A percentile compares a stretch with the other conserved stretches of the same genome.
These are phyloP conservation scores for Drosophila teissieri DNA, from an alignment of 1,140 invertebrate genomes.

Conservation along the genomic window DNA sequence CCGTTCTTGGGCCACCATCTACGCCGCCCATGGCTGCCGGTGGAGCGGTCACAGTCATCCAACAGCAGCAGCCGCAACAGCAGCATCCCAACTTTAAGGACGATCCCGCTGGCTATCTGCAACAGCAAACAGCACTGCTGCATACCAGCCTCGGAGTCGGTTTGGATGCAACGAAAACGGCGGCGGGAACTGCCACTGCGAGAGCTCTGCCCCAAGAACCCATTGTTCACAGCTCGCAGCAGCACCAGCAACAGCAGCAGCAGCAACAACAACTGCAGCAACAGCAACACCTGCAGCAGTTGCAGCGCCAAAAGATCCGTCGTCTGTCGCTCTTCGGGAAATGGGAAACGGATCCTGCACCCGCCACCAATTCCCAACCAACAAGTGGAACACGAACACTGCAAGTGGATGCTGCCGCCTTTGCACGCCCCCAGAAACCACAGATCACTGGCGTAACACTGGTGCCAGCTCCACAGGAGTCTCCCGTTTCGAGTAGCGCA, in stretches of 20 bases:
- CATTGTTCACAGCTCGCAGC: constrained; percentile 60
- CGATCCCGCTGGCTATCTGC: constrained; percentile 94
- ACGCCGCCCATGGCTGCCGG: constrained; percentile 2
- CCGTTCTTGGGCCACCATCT: constrained; percentile 9
- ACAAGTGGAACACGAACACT: constrained; percentile 10
- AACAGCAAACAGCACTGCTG: constrained; percentile 92
- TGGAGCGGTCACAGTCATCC: constrained; percentile 4
- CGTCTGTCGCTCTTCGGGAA: constrained; percentile 59
- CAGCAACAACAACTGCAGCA: constrained; percentile 40
- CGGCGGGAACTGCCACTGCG: constrained; percentile 20
- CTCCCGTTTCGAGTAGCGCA: constrained; percentile 80
- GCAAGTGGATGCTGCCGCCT: constrained; percentile 51
- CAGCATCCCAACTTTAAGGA: constrained; percentile 91
- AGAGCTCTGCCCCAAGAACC: constrained; percentile 53
- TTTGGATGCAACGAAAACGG: constrained; percentile 42
- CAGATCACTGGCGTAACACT: constrained; percentile 59
- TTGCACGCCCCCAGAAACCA: constrained; percentile 60
- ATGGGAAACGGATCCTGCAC: constrained; percentile 56
- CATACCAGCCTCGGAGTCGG: constrained; percentile 88
- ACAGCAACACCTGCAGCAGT: constrained; percentile 29
- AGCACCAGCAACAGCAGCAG: constrained; percentile 24
- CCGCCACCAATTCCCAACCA: constrained; percentile 3
- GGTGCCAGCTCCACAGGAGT: constrained; percentile 75
- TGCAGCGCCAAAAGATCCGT: constrained; percentile 64
- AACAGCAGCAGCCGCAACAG: constrained; percentile 2